Percentiles rank a stretch among this genome's conserved stretches.
Conservation (phyloP, 2,888 invertebrate genomes). For the Gibbula magus region DNA sequence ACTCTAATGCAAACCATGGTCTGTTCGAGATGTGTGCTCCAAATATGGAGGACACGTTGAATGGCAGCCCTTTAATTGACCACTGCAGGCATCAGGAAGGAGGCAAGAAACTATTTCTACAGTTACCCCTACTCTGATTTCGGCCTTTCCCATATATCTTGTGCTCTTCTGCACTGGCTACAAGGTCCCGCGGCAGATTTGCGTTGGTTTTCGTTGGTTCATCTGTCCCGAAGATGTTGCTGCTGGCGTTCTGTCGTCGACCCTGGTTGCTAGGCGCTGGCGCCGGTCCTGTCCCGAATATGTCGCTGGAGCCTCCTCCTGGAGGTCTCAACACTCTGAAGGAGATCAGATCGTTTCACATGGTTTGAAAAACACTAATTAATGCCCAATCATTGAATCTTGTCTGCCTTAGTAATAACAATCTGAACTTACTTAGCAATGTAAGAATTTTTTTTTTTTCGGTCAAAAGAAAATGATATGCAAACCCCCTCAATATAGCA, state of each 20-base stretch:
- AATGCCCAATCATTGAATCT: no score
- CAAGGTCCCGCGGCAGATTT: background rate
- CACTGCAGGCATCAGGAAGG: background rate
- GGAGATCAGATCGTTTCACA: background rate
- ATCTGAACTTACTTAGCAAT: no score
- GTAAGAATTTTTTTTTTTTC: no score
- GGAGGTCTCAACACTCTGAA: conserved; percentile 63
- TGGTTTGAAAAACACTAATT: no score
- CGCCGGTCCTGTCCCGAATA: conserved; percentile 52
- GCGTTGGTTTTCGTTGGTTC: background rate
- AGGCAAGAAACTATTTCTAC: background rate
- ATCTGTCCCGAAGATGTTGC: background rate
- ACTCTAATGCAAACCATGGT: no score
- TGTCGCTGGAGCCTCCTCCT: conserved; percentile 65
- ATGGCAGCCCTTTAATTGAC: background rate
- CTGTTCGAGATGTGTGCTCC: no score
- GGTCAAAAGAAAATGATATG: no score
- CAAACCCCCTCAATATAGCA: no score
- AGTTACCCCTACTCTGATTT: conserved; percentile 19
- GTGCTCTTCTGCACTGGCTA: background rate
- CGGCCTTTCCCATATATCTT: background rate
- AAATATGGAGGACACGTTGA: no score
- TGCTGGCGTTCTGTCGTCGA: conserved; percentile 18
- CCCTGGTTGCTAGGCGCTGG: conserved; percentile 22
- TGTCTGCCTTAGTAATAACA: no score